A percentile compares a stretch with the other conserved stretches of the same genome.
Evolutionary conservation across 2,113 vertebrate species (phyloP).

Genomic region (Micronisus gabar): DNA sequence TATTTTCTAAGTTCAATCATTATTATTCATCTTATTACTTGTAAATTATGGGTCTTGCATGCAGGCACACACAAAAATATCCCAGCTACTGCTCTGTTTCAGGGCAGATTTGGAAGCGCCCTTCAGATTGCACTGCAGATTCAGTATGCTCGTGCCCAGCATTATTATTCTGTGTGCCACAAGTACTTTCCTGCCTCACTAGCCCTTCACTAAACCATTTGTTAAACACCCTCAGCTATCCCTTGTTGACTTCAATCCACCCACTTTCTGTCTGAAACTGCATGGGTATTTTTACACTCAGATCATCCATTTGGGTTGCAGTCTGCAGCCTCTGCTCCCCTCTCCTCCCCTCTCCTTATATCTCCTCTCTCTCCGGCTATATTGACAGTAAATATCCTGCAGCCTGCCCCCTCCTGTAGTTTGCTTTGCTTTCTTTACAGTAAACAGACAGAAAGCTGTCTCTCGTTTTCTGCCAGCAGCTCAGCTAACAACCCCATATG

Average conservation of each 20-base stretch:
- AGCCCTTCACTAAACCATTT: neutral
- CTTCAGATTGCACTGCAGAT: neutral
- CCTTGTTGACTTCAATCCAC: neutral
- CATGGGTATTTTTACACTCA: neutral
- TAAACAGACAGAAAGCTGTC: constrained; percentile 65
- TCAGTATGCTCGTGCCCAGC: neutral
- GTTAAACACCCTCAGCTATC: neutral
- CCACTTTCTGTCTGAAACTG: neutral
- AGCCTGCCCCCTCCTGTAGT: constrained; percentile 39
- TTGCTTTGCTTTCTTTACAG: constrained; percentile 67
- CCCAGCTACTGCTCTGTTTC: neutral
- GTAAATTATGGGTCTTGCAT: neutral
- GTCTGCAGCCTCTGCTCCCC: neutral
- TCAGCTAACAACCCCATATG: constrained; percentile 24
- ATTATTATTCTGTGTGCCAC: neutral
- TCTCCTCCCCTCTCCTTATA: constrained; percentile 21
- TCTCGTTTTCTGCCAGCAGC: constrained; percentile 24
- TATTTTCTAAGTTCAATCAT: neutral
- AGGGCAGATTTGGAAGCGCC: neutral
- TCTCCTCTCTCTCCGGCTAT: constrained; percentile 13
- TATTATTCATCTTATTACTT: neutral
- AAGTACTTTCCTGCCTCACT: neutral
- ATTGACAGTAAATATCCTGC: constrained; percentile 73
- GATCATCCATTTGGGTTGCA: neutral
- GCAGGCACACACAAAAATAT: neutral